Evolutionary conservation across 1,140 invertebrate species (phyloP), one percentile per base, ranked within the genome.

Genomic region (Zaprionus nigranus): DNA sequence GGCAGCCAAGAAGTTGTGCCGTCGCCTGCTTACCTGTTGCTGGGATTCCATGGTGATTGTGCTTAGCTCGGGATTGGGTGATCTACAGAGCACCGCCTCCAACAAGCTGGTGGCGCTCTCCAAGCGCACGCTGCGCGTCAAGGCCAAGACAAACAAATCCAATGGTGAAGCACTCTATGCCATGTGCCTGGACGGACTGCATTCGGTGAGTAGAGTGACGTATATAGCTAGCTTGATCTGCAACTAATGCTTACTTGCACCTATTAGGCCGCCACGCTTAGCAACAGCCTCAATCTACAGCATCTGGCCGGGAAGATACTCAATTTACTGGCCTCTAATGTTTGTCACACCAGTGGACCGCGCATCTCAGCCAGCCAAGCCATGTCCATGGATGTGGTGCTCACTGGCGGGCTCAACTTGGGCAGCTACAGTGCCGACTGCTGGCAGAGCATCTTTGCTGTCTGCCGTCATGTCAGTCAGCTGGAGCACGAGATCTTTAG

Each of bases 361-460:
- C 96, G 96, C 91, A 94, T 97, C 65, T 94, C 96, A 13, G 96
- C 97, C 3, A 97, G 97, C 1, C 98, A 99, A 90, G 97, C 97
- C 2, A 93, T 98, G 46, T 98, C 97, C 67, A 95, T 99, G 94
- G 97, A 99, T 93, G 97, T 98, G 22, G 94, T 81, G 5, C 86
- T 96, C 15, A 94, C 94, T 85, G 95, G 95, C 79, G 97, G 97
- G 26, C 93, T 99, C 34, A 98, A 98, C 92, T 94, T 99, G 34
- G 98, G 97, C 5, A 98, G 97, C 71, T 97, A 98, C 87, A 97
- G 97, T 28, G 95, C 96, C 43, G 97, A 98, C 71, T 98, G 97
- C 87, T 99, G 98, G 98, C 96, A 96, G 38, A 97, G 98, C 92
- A 97, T 99, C 66, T 98, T 99, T 91, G 96, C 96, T 92, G 98